A percentile compares a stretch with the other conserved stretches of the same genome.
Evolutionary conservation across 2,113 vertebrate species (phyloP).

Genomic region (Miniopterus natalensis): DNA sequence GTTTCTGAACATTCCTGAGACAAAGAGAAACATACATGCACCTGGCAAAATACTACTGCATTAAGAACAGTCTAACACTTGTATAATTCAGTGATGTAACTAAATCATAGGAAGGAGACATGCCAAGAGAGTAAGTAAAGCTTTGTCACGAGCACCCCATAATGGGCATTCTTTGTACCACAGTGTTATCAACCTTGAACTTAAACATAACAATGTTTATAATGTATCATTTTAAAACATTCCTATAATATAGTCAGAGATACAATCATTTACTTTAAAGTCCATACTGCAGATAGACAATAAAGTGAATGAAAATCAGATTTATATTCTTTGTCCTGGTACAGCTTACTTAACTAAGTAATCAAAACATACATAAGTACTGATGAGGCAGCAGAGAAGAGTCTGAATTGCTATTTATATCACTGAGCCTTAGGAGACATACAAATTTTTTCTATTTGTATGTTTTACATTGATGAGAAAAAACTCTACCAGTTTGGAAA

Average conservation of each 20-base stretch:
- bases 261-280: neutral
- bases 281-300: neutral
- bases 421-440: neutral
- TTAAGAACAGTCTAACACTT: neutral
- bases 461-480: slow-evolving; percentile 26
- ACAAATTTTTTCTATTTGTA: neutral
- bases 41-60: neutral
- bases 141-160: slow-evolving; percentile 59
- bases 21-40: neutral
- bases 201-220: neutral
- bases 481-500: slow-evolving; percentile 34
- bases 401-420: neutral
- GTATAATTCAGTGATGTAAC: neutral
- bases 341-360: neutral
- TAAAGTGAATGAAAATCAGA: slow-evolving; percentile 46
- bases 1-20: slow-evolving; percentile 34
- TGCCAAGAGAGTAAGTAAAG: neutral
- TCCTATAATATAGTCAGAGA: neutral
- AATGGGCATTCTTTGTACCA: slow-evolving; percentile 50
- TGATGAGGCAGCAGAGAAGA: neutral
- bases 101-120: neutral
- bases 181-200: neutral
- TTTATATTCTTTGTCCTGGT: slow-evolving; percentile 26
- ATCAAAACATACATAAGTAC: neutral
- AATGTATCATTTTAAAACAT: slow-evolving; percentile 26